These are phyloP conservation scores for Ernsta delagoae DNA, from an alignment of 2,888 invertebrate species.

Conservation along the genomic window DNA sequence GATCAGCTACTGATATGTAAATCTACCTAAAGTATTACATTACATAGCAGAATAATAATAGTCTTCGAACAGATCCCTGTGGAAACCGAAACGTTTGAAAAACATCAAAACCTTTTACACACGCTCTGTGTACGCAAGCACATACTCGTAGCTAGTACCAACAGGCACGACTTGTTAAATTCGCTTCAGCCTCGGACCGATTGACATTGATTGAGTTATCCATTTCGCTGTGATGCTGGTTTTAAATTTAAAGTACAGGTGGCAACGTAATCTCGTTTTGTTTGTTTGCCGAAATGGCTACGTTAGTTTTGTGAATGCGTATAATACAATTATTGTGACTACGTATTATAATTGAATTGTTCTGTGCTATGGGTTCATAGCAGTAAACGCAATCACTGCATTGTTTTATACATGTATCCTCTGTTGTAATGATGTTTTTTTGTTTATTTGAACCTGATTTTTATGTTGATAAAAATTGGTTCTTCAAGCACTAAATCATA, in stretches of 20 bases:
- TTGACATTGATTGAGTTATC: constrained; percentile 81
- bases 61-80: constrained; percentile 3
- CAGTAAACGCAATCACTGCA: background rate
- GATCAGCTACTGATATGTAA: no score
- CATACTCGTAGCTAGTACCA: constrained; percentile 45
- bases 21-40: background rate
- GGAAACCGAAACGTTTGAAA: constrained; percentile 6
- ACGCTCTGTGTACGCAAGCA: constrained; percentile 42
- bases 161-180: constrained; percentile 71
- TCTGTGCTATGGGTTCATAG: background rate
- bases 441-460: no score
- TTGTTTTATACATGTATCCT: background rate
- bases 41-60: background rate
- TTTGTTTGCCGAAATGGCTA: constrained; percentile 35
- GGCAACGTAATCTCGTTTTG: constrained; percentile 38
- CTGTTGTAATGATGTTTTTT: no score
- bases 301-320: constrained; percentile 34
- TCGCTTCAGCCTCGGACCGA: constrained; percentile 61
- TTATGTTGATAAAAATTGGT: no score
- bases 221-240: constrained; percentile 50
- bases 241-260: constrained; percentile 46
- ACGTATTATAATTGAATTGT: constrained; percentile 10
- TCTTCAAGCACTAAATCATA: no score
- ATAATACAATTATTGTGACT: constrained; percentile 33
- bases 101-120: constrained; percentile 46